phyloP scores from a whole-genome alignment of 1,140 invertebrate genomes.

The Bombus impatiens region DNA sequence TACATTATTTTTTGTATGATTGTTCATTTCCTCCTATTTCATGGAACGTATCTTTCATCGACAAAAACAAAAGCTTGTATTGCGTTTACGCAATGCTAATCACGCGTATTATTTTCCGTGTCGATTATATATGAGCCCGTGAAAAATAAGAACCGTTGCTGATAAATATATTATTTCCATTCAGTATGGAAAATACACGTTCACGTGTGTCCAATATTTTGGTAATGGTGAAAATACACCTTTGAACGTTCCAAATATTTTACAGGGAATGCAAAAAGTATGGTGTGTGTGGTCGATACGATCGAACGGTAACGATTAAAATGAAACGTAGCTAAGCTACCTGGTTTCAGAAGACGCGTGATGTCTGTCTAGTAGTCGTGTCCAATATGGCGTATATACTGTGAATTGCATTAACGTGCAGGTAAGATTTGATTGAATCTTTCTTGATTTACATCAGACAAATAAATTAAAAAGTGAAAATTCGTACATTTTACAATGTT shows the following conservation, averaged over 20 bases:
- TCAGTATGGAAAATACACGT: neutral
- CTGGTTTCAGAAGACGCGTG: conserved; percentile 28
- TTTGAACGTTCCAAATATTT: neutral
- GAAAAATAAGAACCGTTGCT: neutral
- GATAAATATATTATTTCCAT: no score
- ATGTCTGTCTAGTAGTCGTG: conserved; percentile 61
- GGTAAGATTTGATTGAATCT: conserved; percentile 50
- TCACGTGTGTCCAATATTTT: neutral
- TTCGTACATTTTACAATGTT: neutral
- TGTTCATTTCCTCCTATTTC: neutral
- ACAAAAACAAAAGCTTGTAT: neutral
- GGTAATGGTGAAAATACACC: conserved; percentile 1
- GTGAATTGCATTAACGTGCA: conserved; percentile 56
- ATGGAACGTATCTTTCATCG: neutral
- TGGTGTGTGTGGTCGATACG: conserved; percentile 28
- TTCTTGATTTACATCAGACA: neutral
- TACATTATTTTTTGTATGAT: neutral
- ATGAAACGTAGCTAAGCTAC: conserved; percentile 28
- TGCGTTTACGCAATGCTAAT: neutral
- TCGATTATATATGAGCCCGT: no score
- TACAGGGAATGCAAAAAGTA: neutral
- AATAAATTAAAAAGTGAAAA: conserved; percentile 8
- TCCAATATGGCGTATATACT: conserved; percentile 66
- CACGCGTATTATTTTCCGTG: neutral
- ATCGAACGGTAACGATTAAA: conserved; percentile 33